These are phyloP conservation scores for Rhincodon typus DNA, from an alignment of 2,797 vertebrate species.

Conservation along the genomic window DNA sequence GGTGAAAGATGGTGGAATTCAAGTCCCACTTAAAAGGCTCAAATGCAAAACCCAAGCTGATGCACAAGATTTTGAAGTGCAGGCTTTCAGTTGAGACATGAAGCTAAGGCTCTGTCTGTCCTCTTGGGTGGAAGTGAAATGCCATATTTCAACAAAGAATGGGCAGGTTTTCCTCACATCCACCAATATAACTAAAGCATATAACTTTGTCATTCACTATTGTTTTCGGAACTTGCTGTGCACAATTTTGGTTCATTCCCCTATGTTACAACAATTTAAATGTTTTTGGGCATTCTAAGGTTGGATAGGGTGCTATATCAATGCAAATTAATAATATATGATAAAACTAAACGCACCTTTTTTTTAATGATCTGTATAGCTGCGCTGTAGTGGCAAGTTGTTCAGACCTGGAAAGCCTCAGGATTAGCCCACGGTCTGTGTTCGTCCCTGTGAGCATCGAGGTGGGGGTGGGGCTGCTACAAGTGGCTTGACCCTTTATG, in stretches of 20 bases:
- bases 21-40: not conserved
- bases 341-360: not conserved
- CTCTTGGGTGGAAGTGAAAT: not conserved
- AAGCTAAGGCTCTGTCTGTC: not conserved
- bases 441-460: not conserved
- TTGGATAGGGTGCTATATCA: not conserved
- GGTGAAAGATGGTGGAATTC: not conserved
- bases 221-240: not conserved
- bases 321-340: not conserved
- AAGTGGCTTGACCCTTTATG: not conserved
- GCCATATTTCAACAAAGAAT: not conserved
- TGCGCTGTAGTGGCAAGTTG: not conserved
- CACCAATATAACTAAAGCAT: not conserved
- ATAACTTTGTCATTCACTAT: not conserved
- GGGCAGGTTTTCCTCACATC: not conserved
- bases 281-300: not conserved
- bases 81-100: not conserved
- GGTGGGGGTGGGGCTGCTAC: not conserved
- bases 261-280: not conserved
- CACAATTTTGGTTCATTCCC: not conserved
- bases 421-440: not conserved
- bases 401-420: not conserved
- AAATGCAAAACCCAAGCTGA: not conserved
- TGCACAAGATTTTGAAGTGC: not conserved
- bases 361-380: not conserved